Evolutionary conservation across 1,140 invertebrate genomes (phyloP).

Genomic region (Samia ricini): DNA sequence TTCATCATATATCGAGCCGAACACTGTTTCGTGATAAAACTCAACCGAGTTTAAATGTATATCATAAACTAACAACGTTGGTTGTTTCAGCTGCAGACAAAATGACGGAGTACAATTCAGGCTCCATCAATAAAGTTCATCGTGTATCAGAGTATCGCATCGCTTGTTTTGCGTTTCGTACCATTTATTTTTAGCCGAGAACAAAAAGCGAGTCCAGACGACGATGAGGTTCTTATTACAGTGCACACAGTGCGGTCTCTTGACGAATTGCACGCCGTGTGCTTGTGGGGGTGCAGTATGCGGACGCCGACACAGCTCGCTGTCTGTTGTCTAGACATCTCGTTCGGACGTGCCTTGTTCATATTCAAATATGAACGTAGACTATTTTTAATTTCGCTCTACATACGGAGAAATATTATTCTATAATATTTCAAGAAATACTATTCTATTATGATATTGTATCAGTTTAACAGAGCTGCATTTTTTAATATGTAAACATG

Average conservation of each 20-base stretch:
- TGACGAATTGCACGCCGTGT: conserved; percentile 31
- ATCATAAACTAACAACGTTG: conserved; percentile 27
- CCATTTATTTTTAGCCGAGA: conserved; percentile 26
- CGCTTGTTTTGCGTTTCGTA: conserved; percentile 28
- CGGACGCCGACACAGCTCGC: conserved; percentile 3
- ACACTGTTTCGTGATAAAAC: conserved; percentile 16
- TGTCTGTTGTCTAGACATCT: conserved; percentile 28
- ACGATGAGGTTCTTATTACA: conserved; percentile 15
- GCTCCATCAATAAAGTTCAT: conserved; percentile 37
- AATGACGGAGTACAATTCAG: conserved; percentile 35
- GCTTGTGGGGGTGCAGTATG: conserved; percentile 19
- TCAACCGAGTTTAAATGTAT: conserved; percentile 28
- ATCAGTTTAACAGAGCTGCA: too few species aligned
- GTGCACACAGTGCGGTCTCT: conserved; percentile 20
- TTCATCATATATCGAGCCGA: conserved; percentile 23
- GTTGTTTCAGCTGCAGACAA: conserved; percentile 32
- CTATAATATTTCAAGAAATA: neutral
- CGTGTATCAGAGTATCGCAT: conserved; percentile 31
- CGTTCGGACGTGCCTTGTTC: conserved; percentile 23
- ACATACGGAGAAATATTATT: neutral
- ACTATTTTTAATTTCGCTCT: conserved; percentile 1
- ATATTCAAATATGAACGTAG: conserved; percentile 27
- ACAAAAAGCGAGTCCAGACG: conserved; percentile 19
- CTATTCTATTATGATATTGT: neutral
- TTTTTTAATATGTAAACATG: too few species aligned